Base-by-base conservation (phyloP, 2,113 vertebrate genomes). In the Uria aalge region DNA sequence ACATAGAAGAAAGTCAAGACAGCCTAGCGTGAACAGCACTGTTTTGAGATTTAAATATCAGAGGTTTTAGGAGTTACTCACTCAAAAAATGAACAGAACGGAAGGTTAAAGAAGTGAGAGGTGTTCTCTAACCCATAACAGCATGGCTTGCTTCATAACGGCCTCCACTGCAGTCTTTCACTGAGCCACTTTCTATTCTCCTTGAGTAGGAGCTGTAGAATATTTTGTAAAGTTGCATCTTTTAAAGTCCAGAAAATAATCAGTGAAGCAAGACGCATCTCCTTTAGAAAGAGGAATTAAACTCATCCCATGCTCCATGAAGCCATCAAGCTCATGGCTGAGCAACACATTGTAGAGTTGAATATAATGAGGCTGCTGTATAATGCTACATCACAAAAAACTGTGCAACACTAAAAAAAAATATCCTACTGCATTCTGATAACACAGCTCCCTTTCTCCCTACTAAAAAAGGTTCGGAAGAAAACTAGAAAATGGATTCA, bases 291-390 rank as follows among this genome's bases (percentile, higher is more conserved):
- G 48, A 89, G 86, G 73, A 91, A 95, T 91, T 86, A 87, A 95
- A 89, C 68, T 86, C 68, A 56, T 55, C 18, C 71, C 82, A 80
- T 92, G 78, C 30, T 94, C 76, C 92, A 91, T 63, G 76, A 88
- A 93, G 64, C 80, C 86, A 95, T 94, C 88, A 87, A 82, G 77
- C 76, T 94, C 80, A 94, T 75, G 62, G 69, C 74, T 94, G 83
- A 88, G 57, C 87, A 95, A 91, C 68, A 85, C 64, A 30, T 45
- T 78, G 83, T 75, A 48, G 73, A 86, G 34, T 26, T 68, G 73
- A 96, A 96, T 84, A 92, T 92, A 96, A 96, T 75, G 83, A 97
- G 80, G 64, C 60, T 92, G 69, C 80, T 91, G 72, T 72, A 92
- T 92, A 94, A 95, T 81, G 72, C 66, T 57, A 92, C 76, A 52